Conservation (phyloP, 2,888 invertebrate genomes). For the Heliconius erato region DNA sequence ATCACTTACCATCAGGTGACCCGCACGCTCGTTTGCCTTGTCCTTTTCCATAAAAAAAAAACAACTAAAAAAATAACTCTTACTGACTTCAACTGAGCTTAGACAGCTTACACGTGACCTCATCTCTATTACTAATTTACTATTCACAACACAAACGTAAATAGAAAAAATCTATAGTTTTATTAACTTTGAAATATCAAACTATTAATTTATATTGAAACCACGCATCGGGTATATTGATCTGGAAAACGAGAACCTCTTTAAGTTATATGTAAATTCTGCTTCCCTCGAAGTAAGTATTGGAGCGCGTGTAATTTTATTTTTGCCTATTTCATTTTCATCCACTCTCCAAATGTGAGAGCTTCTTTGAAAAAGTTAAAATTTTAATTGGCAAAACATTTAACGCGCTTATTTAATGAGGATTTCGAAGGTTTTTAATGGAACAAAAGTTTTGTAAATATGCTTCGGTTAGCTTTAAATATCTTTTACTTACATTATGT, state of each 20-base stretch:
- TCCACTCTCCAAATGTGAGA: not conserved
- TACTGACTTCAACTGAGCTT: too few relatives aligned
- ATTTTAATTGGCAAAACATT: constrained; percentile 14
- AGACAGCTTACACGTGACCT: too few relatives aligned
- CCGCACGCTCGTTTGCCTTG: too few relatives aligned
- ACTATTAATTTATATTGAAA: not conserved
- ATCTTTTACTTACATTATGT: not conserved
- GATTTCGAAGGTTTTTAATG: not conserved
- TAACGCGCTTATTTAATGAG: constrained; percentile 4
- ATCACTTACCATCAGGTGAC: too few relatives aligned
- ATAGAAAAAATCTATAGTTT: not conserved
- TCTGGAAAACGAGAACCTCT: not conserved
- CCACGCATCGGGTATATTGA: not conserved
- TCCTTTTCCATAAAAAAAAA: too few relatives aligned
- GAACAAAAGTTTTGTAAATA: not conserved
- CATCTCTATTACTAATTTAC: too few relatives aligned
- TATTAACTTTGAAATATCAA: not conserved
- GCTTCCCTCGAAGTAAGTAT: not conserved
- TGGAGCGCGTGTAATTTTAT: constrained; percentile 3
- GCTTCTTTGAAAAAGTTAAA: constrained; percentile 9
- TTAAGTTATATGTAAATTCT: not conserved
- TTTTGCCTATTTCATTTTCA: constrained; percentile 4
- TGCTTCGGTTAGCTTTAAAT: not conserved
- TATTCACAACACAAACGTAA: not conserved
- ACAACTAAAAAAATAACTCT: too few relatives aligned